phyloP scores from a whole-genome alignment of 2,797 vertebrate genomes.

The Malacoraja senta region DNA sequence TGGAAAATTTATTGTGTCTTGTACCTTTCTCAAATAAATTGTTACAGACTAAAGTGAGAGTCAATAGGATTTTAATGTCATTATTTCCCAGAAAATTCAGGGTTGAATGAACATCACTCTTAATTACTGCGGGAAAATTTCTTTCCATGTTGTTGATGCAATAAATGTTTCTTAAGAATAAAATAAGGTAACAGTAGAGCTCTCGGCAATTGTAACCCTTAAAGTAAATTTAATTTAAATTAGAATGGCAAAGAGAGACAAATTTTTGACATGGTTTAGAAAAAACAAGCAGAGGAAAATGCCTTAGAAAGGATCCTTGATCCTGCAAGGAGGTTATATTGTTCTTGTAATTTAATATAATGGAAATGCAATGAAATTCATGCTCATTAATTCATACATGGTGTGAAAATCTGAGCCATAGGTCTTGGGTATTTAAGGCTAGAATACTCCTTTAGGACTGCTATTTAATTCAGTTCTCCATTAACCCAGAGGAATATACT shows the following conservation, averaged over 20 bases:
- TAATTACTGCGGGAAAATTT: constrained; percentile 31
- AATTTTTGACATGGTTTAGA: background rate
- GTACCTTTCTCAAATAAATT: constrained; percentile 38
- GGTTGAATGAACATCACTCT: constrained; percentile 35
- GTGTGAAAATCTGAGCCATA: constrained; percentile 66
- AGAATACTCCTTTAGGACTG: constrained; percentile 57
- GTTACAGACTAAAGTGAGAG: background rate
- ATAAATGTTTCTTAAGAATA: constrained; percentile 31
- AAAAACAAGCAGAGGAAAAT: background rate
- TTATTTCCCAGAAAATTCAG: constrained; percentile 32
- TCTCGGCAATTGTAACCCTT: background rate
- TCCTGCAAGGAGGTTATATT: background rate
- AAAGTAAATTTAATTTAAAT: constrained; percentile 24
- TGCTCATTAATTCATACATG: constrained; percentile 61
- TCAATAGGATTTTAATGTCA: constrained; percentile 27
- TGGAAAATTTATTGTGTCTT: constrained; percentile 34
- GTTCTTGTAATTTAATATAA: constrained; percentile 25
- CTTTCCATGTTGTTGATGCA: constrained; percentile 19
- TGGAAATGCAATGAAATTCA: constrained; percentile 16
- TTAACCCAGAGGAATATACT: constrained; percentile 61
- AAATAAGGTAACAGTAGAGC: background rate
- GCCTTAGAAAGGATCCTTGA: background rate
- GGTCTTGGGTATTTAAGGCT: constrained; percentile 61
- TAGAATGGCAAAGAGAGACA: background rate
- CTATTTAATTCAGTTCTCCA: constrained; percentile 62